Evolutionary conservation across 2,888 invertebrate species (phyloP).

Genomic region (Liposcelis brunnea): DNA sequence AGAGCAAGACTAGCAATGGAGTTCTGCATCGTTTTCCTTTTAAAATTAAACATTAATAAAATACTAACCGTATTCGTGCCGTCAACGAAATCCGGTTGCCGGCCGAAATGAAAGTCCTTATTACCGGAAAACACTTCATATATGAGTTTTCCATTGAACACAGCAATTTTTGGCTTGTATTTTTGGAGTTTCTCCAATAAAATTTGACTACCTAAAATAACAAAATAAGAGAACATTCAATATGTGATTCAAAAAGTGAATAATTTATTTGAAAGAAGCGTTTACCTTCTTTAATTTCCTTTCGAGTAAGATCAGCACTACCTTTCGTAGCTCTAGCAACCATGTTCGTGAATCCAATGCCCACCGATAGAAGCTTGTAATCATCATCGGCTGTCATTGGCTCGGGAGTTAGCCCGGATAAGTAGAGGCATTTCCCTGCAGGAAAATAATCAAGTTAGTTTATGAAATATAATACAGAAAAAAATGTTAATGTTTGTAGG

Average conservation of each 20-base stretch:
- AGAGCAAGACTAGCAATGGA: too few relatives aligned
- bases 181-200: conserved; percentile 77
- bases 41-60: too few relatives aligned
- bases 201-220: conserved; percentile 48
- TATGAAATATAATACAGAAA: conserved; percentile 8
- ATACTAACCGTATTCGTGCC: conserved; percentile 87
- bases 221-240: conserved; percentile 11
- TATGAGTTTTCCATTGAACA: conserved; percentile 96
- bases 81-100: conserved; percentile 83
- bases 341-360: conserved; percentile 98
- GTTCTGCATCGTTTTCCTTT: too few relatives aligned
- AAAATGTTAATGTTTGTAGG: neutral
- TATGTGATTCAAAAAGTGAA: neutral
- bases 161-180: conserved; percentile 90
- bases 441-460: conserved; percentile 12
- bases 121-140: conserved; percentile 95
- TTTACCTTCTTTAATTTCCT: conserved; percentile 79
- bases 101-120: conserved; percentile 92
- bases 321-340: conserved; percentile 90
- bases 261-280: neutral
- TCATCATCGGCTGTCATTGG: conserved; percentile 96
- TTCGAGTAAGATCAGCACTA: conserved; percentile 82
- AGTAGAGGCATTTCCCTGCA: conserved; percentile 80
- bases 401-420: conserved; percentile 84
- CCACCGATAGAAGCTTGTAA: conserved; percentile 77